Percentiles rank a stretch among this genome's conserved stretches.
Conservation (phyloP, 1,140 invertebrate species). For the Colletes gigas region DNA sequence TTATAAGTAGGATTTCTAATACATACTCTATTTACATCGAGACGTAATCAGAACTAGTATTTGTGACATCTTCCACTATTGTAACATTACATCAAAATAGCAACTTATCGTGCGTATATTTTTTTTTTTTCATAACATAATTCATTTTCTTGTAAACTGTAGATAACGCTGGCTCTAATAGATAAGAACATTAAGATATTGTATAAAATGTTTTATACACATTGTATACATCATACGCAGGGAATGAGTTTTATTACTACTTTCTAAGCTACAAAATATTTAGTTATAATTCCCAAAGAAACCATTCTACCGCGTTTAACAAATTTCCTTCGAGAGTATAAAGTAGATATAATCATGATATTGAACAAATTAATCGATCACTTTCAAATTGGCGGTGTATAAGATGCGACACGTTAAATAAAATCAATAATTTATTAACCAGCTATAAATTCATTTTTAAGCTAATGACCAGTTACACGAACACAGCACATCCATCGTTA, state of each 20-base stretch:
- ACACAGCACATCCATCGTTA: background rate
- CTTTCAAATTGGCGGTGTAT: background rate
- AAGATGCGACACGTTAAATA: background rate
- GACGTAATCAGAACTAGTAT: background rate
- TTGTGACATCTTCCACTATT: background rate
- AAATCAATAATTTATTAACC: background rate
- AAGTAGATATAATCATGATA: too few relatives aligned
- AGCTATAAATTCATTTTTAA: background rate
- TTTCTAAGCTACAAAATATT: background rate
- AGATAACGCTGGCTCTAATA: background rate
- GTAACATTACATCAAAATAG: background rate
- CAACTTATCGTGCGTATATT: background rate
- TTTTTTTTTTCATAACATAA: background rate
- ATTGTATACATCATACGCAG: background rate
- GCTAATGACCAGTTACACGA: background rate
- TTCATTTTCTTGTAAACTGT: background rate
- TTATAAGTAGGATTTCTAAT: background rate
- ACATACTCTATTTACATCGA: background rate
- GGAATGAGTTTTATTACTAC: background rate
- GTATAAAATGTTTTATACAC: constrained; percentile 10
- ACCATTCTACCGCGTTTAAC: too few relatives aligned
- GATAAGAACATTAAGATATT: background rate
- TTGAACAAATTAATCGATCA: background rate
- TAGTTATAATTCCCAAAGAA: too few relatives aligned
- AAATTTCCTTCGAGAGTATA: too few relatives aligned